Base-by-base conservation (phyloP, 2,797 vertebrate species). In the Hozukius guyotensis region DNA sequence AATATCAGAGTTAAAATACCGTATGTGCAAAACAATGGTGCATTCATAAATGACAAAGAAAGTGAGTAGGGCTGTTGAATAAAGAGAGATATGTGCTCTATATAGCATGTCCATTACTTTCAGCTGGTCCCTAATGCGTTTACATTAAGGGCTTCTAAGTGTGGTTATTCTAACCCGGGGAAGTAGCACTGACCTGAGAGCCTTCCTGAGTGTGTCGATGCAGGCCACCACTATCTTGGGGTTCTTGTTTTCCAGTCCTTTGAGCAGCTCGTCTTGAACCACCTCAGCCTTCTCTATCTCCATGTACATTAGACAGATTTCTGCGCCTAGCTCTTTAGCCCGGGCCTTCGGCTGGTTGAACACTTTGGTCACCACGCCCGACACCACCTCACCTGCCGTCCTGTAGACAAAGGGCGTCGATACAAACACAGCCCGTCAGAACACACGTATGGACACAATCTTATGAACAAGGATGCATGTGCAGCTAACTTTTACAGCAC, bases 291-390 rank as follows among this genome's bases (percentile, higher is more conserved):
- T 99, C 88, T 99, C 98, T 13, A 98, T 98, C 93, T 99, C 99
- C 61, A 99, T 94, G 85, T 98, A 99, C 97, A 96, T 99, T 53
- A 99, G 91, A 88, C 98, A 99, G 89, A 99, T 99, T 77, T 99
- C 98, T 6, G 88, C 66, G 36, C 99, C 98, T 31, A 99, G 94
- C 78, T 99, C 98, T 91, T 99, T 99, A 34, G 99, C 98, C 90
- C 96, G 96, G 24, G 97, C 97, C 94, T 99, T 99, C n/a, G 99
- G 98, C 82, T 99, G 98, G 93, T 99, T 99, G 93, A 99, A 99
- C 24, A 99, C 98, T 95, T 99, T 99, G 92, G 97, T 96, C 89
- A 99, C 97, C 80, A 99, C 98, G 38, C 98, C 98, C 0, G 97
- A 98, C 1, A 98, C 97, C 84, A 98, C 98, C 92, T 99, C 98